Conservation (phyloP, 2,113 vertebrate species). For the Lutjanus erythropterus region DNA sequence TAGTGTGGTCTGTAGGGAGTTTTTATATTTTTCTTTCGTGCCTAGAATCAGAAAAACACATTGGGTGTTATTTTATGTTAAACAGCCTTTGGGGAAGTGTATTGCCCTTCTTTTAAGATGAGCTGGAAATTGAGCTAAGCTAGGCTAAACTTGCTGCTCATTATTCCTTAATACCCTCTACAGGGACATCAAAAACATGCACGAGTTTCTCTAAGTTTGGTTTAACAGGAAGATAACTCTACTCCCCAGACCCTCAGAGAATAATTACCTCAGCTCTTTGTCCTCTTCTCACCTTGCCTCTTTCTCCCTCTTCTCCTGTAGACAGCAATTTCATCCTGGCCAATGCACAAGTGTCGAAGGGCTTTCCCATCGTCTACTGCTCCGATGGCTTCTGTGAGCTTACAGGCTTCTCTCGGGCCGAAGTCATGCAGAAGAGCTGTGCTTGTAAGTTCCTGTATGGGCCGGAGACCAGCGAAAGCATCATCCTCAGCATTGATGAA, state of each 20-base stretch:
- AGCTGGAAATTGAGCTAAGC: not conserved
- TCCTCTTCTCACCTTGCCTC: not conserved
- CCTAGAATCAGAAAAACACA: slow-evolving; percentile 13
- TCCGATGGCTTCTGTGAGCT: slow-evolving; percentile 99
- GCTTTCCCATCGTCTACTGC: slow-evolving; percentile 98
- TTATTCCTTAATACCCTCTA: slow-evolving; percentile 18
- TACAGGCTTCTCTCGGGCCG: slow-evolving; percentile 93
- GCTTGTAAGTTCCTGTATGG: slow-evolving; percentile 97
- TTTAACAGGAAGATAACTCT: not conserved
- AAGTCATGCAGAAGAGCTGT: slow-evolving; percentile 99
- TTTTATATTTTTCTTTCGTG: not conserved
- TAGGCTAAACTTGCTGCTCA: not conserved
- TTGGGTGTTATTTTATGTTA: not conserved
- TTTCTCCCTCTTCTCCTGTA: slow-evolving; percentile 70
- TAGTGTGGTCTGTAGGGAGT: not conserved
- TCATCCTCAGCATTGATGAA: slow-evolving; percentile 94
- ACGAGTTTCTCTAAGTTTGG: not conserved
- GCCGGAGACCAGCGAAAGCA: slow-evolving; percentile 92
- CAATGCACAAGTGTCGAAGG: slow-evolving; percentile 97
- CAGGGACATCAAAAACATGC: slow-evolving; percentile 16
- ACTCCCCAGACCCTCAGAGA: not conserved
- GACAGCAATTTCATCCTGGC: slow-evolving; percentile 99
- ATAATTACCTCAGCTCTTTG: not conserved
- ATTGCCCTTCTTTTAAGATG: not conserved
- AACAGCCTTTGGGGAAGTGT: slow-evolving; percentile 8